Base-by-base conservation (phyloP, 2,888 invertebrate species). In the Phrixothrix hirtus region DNA sequence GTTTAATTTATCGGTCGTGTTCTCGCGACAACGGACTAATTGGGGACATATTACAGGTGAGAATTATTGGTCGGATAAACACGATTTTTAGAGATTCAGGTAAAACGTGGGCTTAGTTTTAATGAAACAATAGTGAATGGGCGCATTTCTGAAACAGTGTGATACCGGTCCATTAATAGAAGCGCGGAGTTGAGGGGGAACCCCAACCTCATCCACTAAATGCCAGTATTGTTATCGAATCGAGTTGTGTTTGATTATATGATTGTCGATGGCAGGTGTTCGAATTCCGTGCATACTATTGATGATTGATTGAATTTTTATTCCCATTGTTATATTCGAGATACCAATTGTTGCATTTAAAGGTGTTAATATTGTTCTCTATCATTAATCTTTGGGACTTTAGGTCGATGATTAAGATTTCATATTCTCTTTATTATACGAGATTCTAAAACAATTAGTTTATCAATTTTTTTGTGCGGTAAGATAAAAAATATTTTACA, bases 81-180 rank as follows among this genome's bases (percentile, higher is more conserved):
- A 55, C 46, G 42, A 26, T 42, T 45, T 43, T 50, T 43, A 27
- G 29, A 39, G 32, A 38, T 47, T 39, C 47, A 47, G 47, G 47
- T 47, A 47, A 46, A 46, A 37, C 31, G 14, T 13, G 35, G 11
- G 29, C 31, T 16, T 17, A 31, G 45, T n/a, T n/a, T n/a, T n/a
- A 41, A 53, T 53, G 46, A 53, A 60, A 59, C 59, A 58, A 58
- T 54, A 37, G 52, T 43, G 74, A 74, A 74, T 74, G 74, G 72
- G 71, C 74, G 68, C 74, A 74, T 74, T 74, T 75, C 70, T 72
- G 67, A 74, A 74, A 75, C 75, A 75, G 74, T 75, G 72, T 74
- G 75, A 74, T 74, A 71, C 72, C 75, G 61, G 69, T 66, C 69
- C 68, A 71, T 71, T 71, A 72, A 67, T 60, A 61, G 63, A 62